A percentile compares a stretch with the other conserved stretches of the same genome.
These are phyloP conservation scores for Cydia splendana DNA, from an alignment of 1,140 invertebrate species.

Conservation along the genomic window DNA sequence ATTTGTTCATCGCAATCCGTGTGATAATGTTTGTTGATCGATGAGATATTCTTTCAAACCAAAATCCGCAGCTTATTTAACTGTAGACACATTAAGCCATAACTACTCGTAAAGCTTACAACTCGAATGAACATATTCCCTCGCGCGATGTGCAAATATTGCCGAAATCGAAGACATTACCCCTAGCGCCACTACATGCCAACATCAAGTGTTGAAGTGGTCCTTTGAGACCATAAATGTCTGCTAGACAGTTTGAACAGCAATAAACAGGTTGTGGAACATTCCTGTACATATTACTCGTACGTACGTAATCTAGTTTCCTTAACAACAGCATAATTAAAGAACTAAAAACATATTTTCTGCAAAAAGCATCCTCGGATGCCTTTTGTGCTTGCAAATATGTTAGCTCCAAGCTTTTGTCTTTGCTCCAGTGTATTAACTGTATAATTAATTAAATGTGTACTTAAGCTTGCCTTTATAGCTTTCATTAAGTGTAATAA, in stretches of 20 bases:
- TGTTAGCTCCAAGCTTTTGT: neutral
- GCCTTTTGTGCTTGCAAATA: slow-evolving; percentile 17
- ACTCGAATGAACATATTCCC: neutral
- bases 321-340: neutral
- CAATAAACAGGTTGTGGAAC: neutral
- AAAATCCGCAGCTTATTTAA: no score
- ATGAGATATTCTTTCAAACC: no score
- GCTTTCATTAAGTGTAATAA: slow-evolving; percentile 24
- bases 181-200: neutral
- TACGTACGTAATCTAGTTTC: neutral
- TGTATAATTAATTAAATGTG: slow-evolving; percentile 22
- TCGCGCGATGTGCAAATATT: neutral
- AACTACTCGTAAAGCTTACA: neutral
- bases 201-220: neutral
- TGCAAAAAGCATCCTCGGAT: neutral
- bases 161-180: slow-evolving; percentile 1
- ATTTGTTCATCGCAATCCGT: no score
- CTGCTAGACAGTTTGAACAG: neutral
- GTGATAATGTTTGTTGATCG: no score
- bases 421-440: slow-evolving; percentile 1
- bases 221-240: slow-evolving; percentile 10
- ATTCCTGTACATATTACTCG: neutral
- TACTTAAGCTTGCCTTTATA: slow-evolving; percentile 26
- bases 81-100: no score
- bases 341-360: neutral